Percentiles rank a stretch among this genome's conserved stretches.
phyloP scores from a whole-genome alignment of 2,797 vertebrate species.

The Phataginus tetradactyla region DNA sequence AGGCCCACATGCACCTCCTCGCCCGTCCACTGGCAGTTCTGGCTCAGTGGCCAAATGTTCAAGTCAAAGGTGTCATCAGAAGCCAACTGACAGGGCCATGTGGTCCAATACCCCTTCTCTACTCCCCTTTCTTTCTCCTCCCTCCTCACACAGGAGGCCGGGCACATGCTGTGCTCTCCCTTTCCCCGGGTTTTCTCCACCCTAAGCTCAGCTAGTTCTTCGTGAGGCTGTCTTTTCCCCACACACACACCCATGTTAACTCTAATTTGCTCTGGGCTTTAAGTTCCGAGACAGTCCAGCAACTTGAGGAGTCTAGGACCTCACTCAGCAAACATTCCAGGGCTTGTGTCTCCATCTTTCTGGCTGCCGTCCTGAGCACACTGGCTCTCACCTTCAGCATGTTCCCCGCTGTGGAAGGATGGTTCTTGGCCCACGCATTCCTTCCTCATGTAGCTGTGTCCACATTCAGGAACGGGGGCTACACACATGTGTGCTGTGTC shows the following conservation, averaged over 20 bases:
- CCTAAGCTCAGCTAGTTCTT: not conserved
- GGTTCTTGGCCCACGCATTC: no score
- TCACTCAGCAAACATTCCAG: not conserved
- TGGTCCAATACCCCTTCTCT: not conserved
- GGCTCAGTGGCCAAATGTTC: not conserved
- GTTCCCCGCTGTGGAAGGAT: not conserved
- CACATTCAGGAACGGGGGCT: not conserved
- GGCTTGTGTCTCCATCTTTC: not conserved
- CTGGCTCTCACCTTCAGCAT: not conserved
- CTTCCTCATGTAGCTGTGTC: not conserved
- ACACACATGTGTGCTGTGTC: not conserved
- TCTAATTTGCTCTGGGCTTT: not conserved
- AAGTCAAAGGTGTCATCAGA: not conserved
- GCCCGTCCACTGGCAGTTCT: not conserved
- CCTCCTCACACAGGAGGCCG: not conserved
- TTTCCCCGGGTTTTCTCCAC: not conserved
- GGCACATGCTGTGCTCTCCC: rapidly evolving
- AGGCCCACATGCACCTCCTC: not conserved
- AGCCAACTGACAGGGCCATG: not conserved
- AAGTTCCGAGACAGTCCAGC: not conserved
- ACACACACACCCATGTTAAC: rapidly evolving
- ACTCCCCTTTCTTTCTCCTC: not conserved
- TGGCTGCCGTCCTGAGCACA: not conserved
- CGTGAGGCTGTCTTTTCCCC: no score
- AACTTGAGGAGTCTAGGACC: not conserved